phyloP scores from a whole-genome alignment of 1,140 invertebrate species.

The Calliphora vicina region DNA sequence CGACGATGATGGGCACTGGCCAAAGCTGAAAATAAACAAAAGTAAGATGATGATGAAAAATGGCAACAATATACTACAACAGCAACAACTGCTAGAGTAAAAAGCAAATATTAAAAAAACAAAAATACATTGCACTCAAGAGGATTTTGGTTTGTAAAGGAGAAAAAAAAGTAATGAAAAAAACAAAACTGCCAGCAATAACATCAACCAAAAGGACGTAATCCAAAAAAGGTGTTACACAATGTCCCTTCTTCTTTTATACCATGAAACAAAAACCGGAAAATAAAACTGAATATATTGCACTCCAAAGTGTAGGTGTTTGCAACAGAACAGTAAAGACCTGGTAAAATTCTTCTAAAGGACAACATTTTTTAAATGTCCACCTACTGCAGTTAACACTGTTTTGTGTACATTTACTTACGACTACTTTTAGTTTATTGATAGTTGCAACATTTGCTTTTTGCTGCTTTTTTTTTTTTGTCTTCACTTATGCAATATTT shows the following conservation, averaged over 20 bases:
- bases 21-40: constrained; percentile 51
- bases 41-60: background rate
- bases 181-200: background rate
- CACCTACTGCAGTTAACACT: too few species aligned
- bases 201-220: background rate
- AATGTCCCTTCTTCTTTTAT: background rate
- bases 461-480: too few species aligned
- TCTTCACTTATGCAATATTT: background rate
- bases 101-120: background rate
- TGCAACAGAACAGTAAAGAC: background rate
- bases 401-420: background rate
- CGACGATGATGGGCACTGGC: constrained; percentile 69
- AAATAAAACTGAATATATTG: background rate
- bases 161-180: background rate
- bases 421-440: background rate
- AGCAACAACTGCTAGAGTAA: too few species aligned
- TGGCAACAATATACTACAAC: too few species aligned
- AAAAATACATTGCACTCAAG: background rate
- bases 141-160: background rate
- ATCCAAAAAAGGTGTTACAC: background rate
- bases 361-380: background rate
- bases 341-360: background rate
- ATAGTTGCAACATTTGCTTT: background rate
- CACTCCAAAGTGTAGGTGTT: background rate
- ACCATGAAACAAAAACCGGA: background rate